Conservation (phyloP, 2,888 invertebrate genomes). For the Sinelater perroti region DNA sequence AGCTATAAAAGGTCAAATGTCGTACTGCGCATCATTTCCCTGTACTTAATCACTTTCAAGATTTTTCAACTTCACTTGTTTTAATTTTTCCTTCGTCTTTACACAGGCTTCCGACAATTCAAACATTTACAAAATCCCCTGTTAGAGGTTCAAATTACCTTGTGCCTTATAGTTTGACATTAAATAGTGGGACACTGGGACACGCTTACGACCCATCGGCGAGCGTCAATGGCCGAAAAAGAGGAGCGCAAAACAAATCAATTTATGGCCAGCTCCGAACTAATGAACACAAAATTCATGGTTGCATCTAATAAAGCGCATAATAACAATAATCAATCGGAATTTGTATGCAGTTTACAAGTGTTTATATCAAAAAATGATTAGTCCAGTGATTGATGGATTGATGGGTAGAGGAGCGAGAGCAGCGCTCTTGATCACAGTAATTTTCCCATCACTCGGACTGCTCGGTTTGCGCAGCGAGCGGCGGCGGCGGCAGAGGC, state of each 20-base stretch:
- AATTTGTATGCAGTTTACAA: constrained; percentile 59
- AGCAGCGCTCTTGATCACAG: constrained; percentile 58
- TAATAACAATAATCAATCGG: constrained; percentile 61
- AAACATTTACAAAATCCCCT: no score
- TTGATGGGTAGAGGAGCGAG: constrained; percentile 56
- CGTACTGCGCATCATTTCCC: no score
- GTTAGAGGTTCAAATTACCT: no score
- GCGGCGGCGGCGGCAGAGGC: constrained; percentile 25
- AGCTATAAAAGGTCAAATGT: no score
- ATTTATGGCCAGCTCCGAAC: constrained; percentile 40
- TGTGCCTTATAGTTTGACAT: no score
- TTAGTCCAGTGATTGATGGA: constrained; percentile 60
- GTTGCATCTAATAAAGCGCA: constrained; percentile 57
- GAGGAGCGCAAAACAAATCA: constrained; percentile 36
- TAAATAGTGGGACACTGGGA: no score
- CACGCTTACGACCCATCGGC: no score
- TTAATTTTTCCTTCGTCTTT: no score
- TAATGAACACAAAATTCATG: constrained; percentile 55
- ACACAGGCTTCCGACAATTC: no score
- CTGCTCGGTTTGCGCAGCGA: constrained; percentile 32
- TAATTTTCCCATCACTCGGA: constrained; percentile 60
- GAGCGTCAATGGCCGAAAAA: no score
- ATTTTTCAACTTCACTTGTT: no score
- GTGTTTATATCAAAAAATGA: constrained; percentile 61
- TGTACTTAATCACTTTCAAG: no score